A percentile compares a stretch with the other conserved stretches of the same genome.
phyloP scores from a whole-genome alignment of 2,113 vertebrate species.

The Toxotes chatareus region DNA sequence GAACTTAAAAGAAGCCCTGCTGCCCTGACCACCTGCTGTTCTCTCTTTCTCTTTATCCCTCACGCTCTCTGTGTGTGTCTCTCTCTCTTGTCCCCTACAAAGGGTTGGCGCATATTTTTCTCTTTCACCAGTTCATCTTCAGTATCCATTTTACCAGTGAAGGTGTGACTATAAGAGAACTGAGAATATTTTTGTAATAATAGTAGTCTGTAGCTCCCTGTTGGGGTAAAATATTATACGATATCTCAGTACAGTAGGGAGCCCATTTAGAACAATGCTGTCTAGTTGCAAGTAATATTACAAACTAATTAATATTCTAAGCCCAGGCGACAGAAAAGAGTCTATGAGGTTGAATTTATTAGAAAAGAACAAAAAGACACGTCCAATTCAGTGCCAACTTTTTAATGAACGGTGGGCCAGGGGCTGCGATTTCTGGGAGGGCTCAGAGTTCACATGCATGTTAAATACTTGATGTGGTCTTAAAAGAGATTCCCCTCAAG shows the following conservation, averaged over 20 bases:
- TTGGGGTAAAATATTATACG: constrained; percentile 20
- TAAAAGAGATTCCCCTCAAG: constrained; percentile 53
- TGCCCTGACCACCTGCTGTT: constrained; percentile 48
- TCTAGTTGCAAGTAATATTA: constrained; percentile 33
- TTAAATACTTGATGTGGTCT: constrained; percentile 72
- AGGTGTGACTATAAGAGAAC: not conserved
- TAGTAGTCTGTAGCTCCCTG: constrained; percentile 17
- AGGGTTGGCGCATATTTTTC: not conserved
- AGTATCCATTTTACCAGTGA: constrained; percentile 7
- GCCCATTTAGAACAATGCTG: constrained; percentile 24
- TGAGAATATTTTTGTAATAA: constrained; percentile 22
- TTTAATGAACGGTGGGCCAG: constrained; percentile 53
- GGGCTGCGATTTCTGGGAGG: constrained; percentile 56
- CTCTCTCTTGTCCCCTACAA: constrained; percentile 3
- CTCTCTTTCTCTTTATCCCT: constrained; percentile 25
- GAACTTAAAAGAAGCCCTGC: constrained; percentile 45
- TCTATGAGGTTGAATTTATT: constrained; percentile 42
- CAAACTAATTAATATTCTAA: constrained; percentile 49
- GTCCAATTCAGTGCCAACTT: constrained; percentile 27
- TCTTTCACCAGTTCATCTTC: constrained; percentile 14
- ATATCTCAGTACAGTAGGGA: constrained; percentile 18
- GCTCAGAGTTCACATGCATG: constrained; percentile 61
- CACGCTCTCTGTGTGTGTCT: constrained; percentile 7
- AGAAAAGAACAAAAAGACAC: constrained; percentile 53
- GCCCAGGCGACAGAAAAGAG: constrained; percentile 31